These are phyloP conservation scores for Saguinus midas DNA, from an alignment of 2,113 vertebrate genomes.

Conservation along the genomic window DNA sequence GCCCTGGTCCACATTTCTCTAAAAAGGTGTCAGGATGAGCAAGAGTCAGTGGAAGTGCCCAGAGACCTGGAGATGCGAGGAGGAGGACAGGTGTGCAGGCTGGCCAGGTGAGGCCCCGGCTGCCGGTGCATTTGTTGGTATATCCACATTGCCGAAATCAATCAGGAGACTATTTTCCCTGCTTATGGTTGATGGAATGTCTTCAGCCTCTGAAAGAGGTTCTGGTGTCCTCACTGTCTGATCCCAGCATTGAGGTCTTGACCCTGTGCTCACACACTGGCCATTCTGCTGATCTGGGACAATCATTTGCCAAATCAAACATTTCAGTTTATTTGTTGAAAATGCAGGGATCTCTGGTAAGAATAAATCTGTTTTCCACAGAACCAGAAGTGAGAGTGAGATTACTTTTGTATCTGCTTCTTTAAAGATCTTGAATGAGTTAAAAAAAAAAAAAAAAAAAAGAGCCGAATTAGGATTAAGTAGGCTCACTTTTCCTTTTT, in stretches of 20 bases:
- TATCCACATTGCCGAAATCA: rapidly evolving
- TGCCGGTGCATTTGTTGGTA: rapidly evolving
- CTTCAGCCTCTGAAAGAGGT: neutral
- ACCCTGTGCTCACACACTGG: rapidly evolving
- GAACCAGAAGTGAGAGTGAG: neutral
- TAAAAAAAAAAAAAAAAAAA: too few relatives aligned
- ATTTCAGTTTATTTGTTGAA: neutral
- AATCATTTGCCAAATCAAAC: too few relatives aligned
- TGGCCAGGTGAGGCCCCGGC: rapidly evolving
- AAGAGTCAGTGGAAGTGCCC: neutral
- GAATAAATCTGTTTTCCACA: neutral
- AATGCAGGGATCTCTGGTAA: neutral
- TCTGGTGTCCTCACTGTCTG: neutral
- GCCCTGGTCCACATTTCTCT: neutral
- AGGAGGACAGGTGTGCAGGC: neutral
- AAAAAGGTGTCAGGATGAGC: neutral
- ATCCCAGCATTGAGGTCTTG: neutral
- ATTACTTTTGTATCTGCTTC: neutral
- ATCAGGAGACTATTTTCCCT: rapidly evolving
- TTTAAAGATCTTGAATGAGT: neutral
- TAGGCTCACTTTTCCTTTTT: rapidly evolving
- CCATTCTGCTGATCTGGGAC: rapidly evolving
- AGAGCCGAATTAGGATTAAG: neutral
- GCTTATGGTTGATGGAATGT: rapidly evolving
- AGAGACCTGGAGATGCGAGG: rapidly evolving